Conservation (phyloP, 2,797 vertebrate species). For the Gymnodraco acuticeps region DNA sequence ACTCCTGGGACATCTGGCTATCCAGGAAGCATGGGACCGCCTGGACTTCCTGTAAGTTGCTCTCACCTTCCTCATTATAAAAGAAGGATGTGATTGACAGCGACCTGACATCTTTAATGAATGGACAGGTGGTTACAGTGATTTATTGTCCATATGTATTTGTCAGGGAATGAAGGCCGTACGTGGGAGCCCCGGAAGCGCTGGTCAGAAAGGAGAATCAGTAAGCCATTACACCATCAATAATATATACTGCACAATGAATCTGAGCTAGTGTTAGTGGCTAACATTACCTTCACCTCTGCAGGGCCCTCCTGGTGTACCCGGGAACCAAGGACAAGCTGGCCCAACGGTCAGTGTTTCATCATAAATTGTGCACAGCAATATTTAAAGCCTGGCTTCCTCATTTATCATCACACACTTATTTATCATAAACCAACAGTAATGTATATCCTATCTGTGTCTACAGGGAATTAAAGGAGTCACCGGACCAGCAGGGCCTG, state of each 20-base stretch:
- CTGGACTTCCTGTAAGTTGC: slow-evolving; percentile 92
- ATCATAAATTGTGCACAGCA: slow-evolving; percentile 17
- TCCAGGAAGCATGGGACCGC: slow-evolving; percentile 91
- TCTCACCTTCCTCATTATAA: slow-evolving; percentile 35
- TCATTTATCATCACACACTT: slow-evolving; percentile 29
- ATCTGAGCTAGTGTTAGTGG: not conserved
- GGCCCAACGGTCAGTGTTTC: slow-evolving; percentile 87
- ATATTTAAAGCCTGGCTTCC: slow-evolving; percentile 9
- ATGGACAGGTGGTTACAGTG: slow-evolving; percentile 21
- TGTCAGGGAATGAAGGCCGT: slow-evolving; percentile 93
- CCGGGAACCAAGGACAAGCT: slow-evolving; percentile 88
- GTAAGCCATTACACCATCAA: slow-evolving; percentile 80
- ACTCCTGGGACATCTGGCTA: slow-evolving; percentile 91
- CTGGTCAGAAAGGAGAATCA: slow-evolving; percentile 92
- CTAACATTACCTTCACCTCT: slow-evolving; percentile 45
- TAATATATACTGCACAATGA: not conserved
- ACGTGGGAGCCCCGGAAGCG: slow-evolving; percentile 87
- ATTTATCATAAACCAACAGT: slow-evolving; percentile 11
- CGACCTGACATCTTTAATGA: slow-evolving; percentile 37
- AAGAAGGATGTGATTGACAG: slow-evolving; percentile 32
- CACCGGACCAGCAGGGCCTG: slow-evolving; percentile 83
- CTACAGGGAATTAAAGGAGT: slow-evolving; percentile 94
- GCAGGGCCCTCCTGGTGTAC: slow-evolving; percentile 91
- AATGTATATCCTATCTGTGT: slow-evolving; percentile 21
- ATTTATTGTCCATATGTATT: slow-evolving; percentile 47